phyloP scores from a whole-genome alignment of 2,797 vertebrate genomes.

The Tauraco hartlaubi region DNA sequence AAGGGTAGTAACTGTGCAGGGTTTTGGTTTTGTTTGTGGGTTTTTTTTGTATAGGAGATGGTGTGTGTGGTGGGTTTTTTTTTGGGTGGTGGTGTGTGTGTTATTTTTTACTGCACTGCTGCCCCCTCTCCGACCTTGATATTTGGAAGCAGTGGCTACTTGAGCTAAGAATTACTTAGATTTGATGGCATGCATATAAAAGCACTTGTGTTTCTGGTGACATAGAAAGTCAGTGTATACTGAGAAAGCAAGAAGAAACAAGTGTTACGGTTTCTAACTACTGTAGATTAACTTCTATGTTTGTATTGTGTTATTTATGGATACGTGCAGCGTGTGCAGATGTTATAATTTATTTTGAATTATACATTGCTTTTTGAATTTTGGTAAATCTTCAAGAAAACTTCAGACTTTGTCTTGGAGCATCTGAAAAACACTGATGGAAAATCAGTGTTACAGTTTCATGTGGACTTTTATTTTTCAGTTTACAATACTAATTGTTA shows the following conservation, averaged over 20 bases:
- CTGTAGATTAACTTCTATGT: background rate
- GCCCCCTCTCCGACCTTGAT: background rate
- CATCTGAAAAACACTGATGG: background rate
- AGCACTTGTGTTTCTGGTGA: background rate
- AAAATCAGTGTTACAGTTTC: background rate
- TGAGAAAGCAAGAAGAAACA: background rate
- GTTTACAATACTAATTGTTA: background rate
- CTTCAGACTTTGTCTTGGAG: background rate
- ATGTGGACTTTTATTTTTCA: background rate
- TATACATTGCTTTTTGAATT: background rate
- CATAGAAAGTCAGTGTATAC: background rate
- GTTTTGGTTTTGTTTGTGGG: background rate
- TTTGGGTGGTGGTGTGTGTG: no score
- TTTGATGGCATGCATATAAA: background rate
- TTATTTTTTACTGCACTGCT: background rate
- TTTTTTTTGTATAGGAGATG: background rate
- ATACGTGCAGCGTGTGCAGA: background rate
- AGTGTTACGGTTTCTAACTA: background rate
- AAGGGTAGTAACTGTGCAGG: accelerated
- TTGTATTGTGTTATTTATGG: background rate
- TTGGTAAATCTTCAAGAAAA: background rate
- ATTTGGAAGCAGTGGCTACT: background rate
- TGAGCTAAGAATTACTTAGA: background rate
- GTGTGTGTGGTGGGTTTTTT: background rate
- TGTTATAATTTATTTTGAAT: background rate